phyloP scores from a whole-genome alignment of 2,797 vertebrate genomes.

The Sebastes flavidus region DNA sequence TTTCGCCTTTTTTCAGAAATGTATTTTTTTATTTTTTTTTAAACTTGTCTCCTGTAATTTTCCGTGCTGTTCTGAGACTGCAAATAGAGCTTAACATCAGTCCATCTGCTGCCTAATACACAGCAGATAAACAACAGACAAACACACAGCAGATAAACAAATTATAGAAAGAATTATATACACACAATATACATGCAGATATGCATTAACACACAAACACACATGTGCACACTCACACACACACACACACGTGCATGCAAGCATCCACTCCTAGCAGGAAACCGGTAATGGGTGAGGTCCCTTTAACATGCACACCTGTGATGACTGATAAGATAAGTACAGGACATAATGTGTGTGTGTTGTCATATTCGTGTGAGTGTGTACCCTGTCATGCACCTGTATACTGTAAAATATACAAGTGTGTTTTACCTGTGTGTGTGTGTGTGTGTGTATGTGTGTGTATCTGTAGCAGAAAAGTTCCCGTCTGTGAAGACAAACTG shows the following conservation, averaged over 20 bases:
- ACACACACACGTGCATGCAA: background rate
- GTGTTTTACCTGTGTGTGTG: background rate
- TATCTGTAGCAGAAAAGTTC: background rate
- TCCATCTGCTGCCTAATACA: background rate
- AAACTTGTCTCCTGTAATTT: background rate
- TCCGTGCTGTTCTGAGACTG: background rate
- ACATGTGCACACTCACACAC: background rate
- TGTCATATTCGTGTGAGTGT: constrained; percentile 1
- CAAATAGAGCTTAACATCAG: background rate
- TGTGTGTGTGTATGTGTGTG: background rate
- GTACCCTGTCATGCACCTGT: constrained; percentile 3
- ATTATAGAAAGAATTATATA: background rate
- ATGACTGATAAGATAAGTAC: constrained; percentile 58
- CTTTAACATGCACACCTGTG: constrained; percentile 56
- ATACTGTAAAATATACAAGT: background rate
- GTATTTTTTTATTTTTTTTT: no score
- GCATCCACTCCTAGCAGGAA: constrained; percentile 1
- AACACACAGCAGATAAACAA: background rate
- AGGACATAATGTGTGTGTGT: constrained; percentile 3
- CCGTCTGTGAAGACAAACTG: background rate
- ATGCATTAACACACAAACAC: background rate
- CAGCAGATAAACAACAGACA: background rate
- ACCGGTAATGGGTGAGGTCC: constrained; percentile 40
- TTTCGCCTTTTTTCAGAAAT: background rate
- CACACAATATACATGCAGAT: background rate